These are phyloP conservation scores for Vireo altiloquus DNA, from an alignment of 2,113 vertebrate genomes.

Conservation along the genomic window DNA sequence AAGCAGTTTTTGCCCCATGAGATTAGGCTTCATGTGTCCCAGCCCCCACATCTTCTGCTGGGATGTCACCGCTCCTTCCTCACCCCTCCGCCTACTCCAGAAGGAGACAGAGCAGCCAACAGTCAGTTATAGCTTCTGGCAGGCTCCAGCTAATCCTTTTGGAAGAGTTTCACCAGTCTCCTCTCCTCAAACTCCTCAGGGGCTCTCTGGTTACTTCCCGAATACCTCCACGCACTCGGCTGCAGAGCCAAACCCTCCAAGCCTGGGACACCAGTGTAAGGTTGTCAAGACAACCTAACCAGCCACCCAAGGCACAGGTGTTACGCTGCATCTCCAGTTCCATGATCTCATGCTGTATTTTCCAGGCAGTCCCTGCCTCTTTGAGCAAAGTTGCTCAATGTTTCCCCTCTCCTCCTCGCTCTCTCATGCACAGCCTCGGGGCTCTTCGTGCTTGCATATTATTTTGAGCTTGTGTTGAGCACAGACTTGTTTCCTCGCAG, in stretches of 20 bases:
- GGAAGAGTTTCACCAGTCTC: slow-evolving; percentile 43
- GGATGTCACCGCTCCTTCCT: slow-evolving; percentile 33
- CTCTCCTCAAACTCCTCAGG: slow-evolving; percentile 34
- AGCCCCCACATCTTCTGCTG: neutral
- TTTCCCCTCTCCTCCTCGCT: neutral
- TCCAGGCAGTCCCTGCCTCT: neutral
- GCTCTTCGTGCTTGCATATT: neutral
- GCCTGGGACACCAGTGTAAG: neutral
- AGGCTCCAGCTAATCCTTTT: slow-evolving; percentile 38
- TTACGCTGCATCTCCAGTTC: neutral
- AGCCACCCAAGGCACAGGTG: slow-evolving; percentile 40
- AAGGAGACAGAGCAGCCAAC: slow-evolving; percentile 40
- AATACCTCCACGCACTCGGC: slow-evolving; percentile 2
- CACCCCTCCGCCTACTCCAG: slow-evolving; percentile 33
- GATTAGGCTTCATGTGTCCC: neutral
- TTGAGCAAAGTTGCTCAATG: neutral
- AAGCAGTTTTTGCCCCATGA: neutral
- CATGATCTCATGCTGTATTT: slow-evolving; percentile 51
- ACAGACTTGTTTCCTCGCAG: neutral
- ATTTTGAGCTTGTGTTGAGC: neutral
- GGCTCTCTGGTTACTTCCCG: slow-evolving; percentile 57
- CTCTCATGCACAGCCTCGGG: neutral
- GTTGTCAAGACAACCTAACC: slow-evolving; percentile 52
- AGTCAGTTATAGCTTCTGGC: slow-evolving; percentile 49
- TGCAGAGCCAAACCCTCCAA: slow-evolving; percentile 34